These are phyloP conservation scores for Oxyruncus cristatus DNA, from an alignment of 2,113 vertebrate genomes.

Conservation along the genomic window DNA sequence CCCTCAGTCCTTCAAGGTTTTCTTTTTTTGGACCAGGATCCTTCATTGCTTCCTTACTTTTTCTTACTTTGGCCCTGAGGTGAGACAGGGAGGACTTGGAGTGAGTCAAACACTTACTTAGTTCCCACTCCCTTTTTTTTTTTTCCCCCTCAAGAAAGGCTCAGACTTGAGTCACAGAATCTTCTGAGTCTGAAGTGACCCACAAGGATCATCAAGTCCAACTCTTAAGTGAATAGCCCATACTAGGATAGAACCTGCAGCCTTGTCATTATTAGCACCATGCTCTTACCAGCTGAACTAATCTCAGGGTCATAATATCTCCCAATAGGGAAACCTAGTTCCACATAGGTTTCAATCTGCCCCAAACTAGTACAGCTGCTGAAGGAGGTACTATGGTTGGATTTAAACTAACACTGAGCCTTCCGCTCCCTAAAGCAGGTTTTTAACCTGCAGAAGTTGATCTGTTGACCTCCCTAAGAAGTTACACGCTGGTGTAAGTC, in stretches of 20 bases:
- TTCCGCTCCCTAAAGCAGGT: neutral
- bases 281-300: neutral
- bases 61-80: neutral
- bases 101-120: neutral
- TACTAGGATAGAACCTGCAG: neutral
- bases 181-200: neutral
- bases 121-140: neutral
- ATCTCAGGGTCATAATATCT: neutral
- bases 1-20: neutral
- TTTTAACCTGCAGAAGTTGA: neutral
- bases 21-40: neutral
- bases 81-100: neutral
- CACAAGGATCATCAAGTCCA: neutral
- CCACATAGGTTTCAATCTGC: neutral
- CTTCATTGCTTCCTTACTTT: neutral
- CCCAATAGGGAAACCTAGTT: neutral
- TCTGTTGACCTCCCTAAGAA: rapidly evolving
- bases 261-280: neutral
- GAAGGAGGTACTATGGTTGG: neutral
- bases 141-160: neutral
- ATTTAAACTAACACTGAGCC: neutral
- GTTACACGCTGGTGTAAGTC: neutral
- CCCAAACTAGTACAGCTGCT: neutral
- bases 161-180: neutral
- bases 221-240: neutral